These are phyloP conservation scores for Lamproptera curius DNA, from an alignment of 2,888 invertebrate genomes.

Conservation along the genomic window DNA sequence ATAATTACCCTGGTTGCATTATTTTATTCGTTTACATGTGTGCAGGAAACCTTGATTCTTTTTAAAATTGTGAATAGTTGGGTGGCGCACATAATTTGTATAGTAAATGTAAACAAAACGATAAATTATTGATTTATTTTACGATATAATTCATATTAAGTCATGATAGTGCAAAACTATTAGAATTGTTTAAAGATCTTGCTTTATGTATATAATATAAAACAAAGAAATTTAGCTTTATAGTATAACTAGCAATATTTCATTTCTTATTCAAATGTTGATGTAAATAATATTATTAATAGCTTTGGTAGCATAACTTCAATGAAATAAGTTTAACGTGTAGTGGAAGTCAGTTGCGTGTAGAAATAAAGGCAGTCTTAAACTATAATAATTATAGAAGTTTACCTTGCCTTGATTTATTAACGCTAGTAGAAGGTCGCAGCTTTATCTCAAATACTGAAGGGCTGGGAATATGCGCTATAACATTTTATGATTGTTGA, in stretches of 20 bases:
- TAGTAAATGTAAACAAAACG: no score
- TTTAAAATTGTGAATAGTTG: no score
- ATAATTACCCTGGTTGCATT: no score
- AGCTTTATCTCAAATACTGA: background rate
- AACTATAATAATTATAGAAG: background rate
- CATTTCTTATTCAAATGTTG: background rate
- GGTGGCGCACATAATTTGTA: no score
- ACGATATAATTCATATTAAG: no score
- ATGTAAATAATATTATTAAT: background rate
- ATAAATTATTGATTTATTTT: no score
- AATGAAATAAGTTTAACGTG: background rate
- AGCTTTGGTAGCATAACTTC: background rate
- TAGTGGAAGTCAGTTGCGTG: background rate
- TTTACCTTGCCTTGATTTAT: background rate
- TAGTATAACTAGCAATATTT: background rate
- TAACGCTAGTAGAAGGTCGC: background rate
- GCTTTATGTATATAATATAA: background rate
- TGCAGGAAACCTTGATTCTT: no score
- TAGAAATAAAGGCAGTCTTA: background rate
- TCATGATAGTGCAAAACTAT: conserved; percentile 4
- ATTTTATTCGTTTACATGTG: no score
- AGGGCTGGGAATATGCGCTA: background rate
- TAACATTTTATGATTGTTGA: background rate
- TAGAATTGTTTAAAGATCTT: background rate
- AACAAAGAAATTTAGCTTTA: background rate